These are phyloP conservation scores for Alitta virens DNA, from an alignment of 2,888 invertebrate genomes.

Conservation along the genomic window DNA sequence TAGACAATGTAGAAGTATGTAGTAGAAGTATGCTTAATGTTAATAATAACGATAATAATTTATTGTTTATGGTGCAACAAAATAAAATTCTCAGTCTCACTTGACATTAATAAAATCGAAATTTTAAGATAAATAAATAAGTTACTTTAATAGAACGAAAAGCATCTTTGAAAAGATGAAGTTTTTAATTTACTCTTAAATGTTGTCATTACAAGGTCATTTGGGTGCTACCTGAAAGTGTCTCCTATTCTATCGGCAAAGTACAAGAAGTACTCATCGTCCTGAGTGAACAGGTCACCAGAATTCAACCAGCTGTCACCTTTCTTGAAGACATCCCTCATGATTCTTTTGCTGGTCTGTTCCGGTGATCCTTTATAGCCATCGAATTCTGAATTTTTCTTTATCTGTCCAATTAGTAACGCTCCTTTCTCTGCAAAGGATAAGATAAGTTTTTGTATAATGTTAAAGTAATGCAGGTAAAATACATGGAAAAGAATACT, in stretches of 20 bases:
- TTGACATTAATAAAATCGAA: no score
- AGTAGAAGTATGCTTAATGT: no score
- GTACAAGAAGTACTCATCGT: slow-evolving; percentile 42
- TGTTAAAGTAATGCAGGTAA: not conserved
- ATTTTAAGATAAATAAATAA: no score
- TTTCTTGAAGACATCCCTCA: slow-evolving; percentile 77
- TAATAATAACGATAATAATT: no score
- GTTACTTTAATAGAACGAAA: no score
- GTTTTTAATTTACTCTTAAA: no score
- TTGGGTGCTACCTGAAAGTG: slow-evolving; percentile 50
- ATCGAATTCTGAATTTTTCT: slow-evolving; percentile 67
- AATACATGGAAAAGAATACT: no score
- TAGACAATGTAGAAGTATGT: no score
- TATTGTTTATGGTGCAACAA: no score
- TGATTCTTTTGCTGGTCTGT: slow-evolving; percentile 87
- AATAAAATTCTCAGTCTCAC: no score
- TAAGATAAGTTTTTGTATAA: slow-evolving; percentile 71
- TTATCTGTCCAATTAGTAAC: slow-evolving; percentile 33
- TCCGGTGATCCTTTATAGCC: slow-evolving; percentile 77
- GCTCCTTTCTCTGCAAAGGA: slow-evolving; percentile 38
- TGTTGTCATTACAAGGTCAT: no score
- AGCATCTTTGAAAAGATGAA: no score
- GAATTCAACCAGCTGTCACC: slow-evolving; percentile 66
- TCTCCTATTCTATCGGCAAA: slow-evolving; percentile 48
- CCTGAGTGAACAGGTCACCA: slow-evolving; percentile 42